Conservation (phyloP, 1,140 invertebrate species). For the Maconellicoccus hirsutus region DNA sequence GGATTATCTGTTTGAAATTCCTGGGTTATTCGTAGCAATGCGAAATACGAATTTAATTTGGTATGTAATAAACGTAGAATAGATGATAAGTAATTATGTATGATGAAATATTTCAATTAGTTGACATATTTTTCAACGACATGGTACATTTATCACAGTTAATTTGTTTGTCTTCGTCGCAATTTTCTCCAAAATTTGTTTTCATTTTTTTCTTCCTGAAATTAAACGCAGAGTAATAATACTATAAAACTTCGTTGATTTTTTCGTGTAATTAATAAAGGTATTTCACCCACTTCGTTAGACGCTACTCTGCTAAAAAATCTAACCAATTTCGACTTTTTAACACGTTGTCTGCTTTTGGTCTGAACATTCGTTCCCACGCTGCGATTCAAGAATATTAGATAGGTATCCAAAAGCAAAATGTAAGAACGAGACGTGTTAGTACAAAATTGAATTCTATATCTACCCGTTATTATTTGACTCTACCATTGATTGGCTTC, state of each 20-base stretch:
- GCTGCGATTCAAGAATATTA: neutral
- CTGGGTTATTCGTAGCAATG: too few species aligned
- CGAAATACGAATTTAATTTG: too few species aligned
- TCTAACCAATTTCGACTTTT: neutral
- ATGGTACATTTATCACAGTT: conserved; percentile 1
- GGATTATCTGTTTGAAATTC: too few species aligned
- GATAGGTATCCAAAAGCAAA: neutral
- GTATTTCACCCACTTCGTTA: neutral
- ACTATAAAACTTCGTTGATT: neutral
- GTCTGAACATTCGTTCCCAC: neutral
- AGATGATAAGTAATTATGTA: too few species aligned
- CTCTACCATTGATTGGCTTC: neutral
- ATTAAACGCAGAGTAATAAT: neutral
- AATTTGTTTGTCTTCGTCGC: conserved; percentile 10
- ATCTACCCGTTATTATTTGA: neutral
- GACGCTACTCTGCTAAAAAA: neutral
- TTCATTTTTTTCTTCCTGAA: neutral
- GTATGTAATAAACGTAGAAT: too few species aligned
- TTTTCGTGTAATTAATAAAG: neutral
- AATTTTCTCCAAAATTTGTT: conserved; percentile 12
- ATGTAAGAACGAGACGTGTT: neutral
- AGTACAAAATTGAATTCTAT: neutral
- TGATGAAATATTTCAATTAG: too few species aligned
- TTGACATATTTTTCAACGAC: too few species aligned
- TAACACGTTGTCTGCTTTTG: neutral